Percentiles rank a stretch among this genome's conserved stretches.
Conservation (phyloP, 2,888 invertebrate species). For the Rotaria magnacalcarata region DNA sequence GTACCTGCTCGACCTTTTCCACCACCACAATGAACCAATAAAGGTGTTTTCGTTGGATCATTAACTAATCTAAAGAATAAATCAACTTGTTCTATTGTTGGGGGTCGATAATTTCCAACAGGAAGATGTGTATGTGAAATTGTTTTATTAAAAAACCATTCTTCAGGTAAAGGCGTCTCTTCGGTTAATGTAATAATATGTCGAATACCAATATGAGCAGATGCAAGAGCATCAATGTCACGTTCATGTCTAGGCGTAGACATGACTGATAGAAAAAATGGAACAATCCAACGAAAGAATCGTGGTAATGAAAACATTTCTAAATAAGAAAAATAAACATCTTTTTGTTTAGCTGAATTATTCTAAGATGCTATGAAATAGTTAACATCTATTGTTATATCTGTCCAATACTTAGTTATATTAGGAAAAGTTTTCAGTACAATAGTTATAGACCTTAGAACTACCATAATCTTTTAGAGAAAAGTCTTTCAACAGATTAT, state of each 20-base stretch:
- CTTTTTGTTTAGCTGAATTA: too few species aligned
- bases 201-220: not conserved
- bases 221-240: not conserved
- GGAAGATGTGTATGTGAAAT: not conserved
- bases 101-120: not conserved
- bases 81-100: slow-evolving; percentile 14
- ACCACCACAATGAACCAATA: slow-evolving; percentile 66
- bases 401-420: too few species aligned
- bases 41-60: not conserved
- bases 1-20: slow-evolving; percentile 72
- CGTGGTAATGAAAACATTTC: slow-evolving; percentile 5
- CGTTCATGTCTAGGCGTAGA: not conserved
- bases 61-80: not conserved
- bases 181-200: not conserved
- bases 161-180: not conserved
- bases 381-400: too few species aligned
- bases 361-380: too few species aligned
- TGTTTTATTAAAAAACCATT: slow-evolving; percentile 16
- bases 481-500: too few species aligned
- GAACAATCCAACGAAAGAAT: slow-evolving; percentile 6
- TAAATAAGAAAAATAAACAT: not conserved
- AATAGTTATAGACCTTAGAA: too few species aligned
- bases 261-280: not conserved
- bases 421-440: too few species aligned
- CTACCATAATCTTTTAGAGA: too few species aligned